phyloP scores from a whole-genome alignment of 1,140 invertebrate genomes.

The Helicoverpa zea region DNA sequence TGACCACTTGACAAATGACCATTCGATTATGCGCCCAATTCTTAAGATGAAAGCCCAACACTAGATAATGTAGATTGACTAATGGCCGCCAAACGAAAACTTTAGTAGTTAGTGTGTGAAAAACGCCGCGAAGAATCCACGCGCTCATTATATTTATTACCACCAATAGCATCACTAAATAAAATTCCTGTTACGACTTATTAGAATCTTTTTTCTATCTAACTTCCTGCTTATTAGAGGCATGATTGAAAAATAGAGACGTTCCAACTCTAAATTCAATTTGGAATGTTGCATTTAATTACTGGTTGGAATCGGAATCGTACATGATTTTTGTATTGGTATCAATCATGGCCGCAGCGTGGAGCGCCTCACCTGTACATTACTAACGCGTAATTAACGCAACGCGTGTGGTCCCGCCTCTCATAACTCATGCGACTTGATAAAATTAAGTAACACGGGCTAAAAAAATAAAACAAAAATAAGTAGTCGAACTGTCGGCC shows the following conservation, averaged over 20 bases:
- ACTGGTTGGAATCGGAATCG: conserved; percentile 9
- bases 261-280: conserved; percentile 25
- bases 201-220: conserved; percentile 20
- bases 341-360: conserved; percentile 44
- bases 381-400: conserved; percentile 77
- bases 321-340: conserved; percentile 36
- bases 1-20: conserved; percentile 66
- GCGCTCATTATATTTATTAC: conserved; percentile 16
- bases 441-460: conserved; percentile 84
- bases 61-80: conserved; percentile 31
- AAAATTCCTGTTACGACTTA: conserved; percentile 37
- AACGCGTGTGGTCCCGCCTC: conserved; percentile 80
- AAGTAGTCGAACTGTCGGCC: conserved; percentile 81
- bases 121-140: not conserved
- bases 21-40: conserved; percentile 53
- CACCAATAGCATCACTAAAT: conserved; percentile 9
- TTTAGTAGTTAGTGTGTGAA: conserved; percentile 15
- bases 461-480: conserved; percentile 81
- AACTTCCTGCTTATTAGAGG: conserved; percentile 9
- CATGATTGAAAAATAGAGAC: conserved; percentile 39
- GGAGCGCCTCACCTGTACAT: conserved; percentile 51
- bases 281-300: conserved; percentile 15
- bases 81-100: conserved; percentile 25
- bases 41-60: conserved; percentile 42
- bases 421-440: conserved; percentile 85